Evolutionary conservation across 2,797 vertebrate species (phyloP), one percentile per base, ranked within the genome.

Genomic region (Acestrorhynchus altus): DNA sequence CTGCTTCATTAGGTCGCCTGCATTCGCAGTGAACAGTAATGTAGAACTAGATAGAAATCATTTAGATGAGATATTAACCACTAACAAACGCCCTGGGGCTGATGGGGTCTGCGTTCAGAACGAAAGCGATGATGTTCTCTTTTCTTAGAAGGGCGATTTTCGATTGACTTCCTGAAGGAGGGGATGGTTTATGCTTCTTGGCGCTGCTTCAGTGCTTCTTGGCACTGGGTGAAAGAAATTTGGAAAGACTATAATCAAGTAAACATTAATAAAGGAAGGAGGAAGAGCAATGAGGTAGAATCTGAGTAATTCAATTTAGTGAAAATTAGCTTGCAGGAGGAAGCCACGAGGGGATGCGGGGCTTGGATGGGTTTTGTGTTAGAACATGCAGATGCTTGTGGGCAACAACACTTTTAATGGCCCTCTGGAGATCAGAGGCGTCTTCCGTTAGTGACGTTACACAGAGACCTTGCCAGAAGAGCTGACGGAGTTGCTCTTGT

Each of bases 1-100:
- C 28, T 73, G 80, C 74, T 73, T 74, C 74, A 74, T 84, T 79
- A 84, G 74, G 65, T 44, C 56, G 24, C 60, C 8, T 13, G 39
- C 42, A 44, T 74, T 65, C 78, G 80, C 86, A 67, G 75, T 87
- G 78, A 85, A 85, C 81, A 83, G 75, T 87, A 84, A 85, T 89
- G 67, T 63, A 72, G 68, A 89, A 66, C 40, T 72, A 39, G 61
- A 68, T 81, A 80, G 78, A 81, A 83, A 89, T 90, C 86, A 88
- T 89, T 88, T 86, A 85, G 86, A 88, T 88, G 87, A 91, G 87
- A 85, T 88, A 90, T 91, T 89, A 88, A 89, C 86, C 56, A 13
- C 59, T 78, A 28, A 49, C 51, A 13, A 71, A 66, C 35, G 26
- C 69, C 77, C 69, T 47, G n/a, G 60, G 80, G 74, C 47, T 73